A percentile compares a stretch with the other conserved stretches of the same genome.
Conservation (phyloP, 2,888 invertebrate species). For the Norana najaformis region DNA sequence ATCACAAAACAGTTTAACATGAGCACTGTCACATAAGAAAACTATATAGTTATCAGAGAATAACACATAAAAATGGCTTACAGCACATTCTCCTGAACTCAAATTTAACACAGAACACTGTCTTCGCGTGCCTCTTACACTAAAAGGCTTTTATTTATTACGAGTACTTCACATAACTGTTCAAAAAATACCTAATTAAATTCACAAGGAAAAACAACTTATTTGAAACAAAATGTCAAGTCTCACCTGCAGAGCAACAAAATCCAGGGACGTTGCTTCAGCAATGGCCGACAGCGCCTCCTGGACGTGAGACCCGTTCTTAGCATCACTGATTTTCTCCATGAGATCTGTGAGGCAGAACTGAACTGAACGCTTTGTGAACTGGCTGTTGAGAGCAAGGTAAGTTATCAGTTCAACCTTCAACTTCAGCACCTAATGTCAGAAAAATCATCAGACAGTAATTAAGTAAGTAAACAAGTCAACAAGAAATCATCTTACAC, state of each 20-base stretch:
- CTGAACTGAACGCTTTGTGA: conserved; percentile 72
- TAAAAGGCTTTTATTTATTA: neutral
- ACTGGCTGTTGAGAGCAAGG: conserved; percentile 72
- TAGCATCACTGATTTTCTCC: conserved; percentile 83
- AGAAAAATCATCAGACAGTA: neutral
- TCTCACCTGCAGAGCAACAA: conserved; percentile 70
- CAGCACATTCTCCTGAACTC: neutral
- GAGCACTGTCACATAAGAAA: neutral
- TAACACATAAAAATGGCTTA: neutral
- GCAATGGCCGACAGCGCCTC: conserved; percentile 77
- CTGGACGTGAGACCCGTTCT: conserved; percentile 73
- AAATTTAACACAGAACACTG: neutral
- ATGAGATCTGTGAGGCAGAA: conserved; percentile 78
- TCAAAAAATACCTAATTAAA: neutral
- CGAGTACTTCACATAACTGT: neutral
- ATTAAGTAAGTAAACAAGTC: no score
- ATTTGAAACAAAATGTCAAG: neutral
- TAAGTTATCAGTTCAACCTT: conserved; percentile 79
- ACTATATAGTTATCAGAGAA: neutral
- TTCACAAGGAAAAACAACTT: neutral
- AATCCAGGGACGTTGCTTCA: conserved; percentile 77
- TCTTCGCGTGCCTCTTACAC: neutral
- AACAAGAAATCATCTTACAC: no score
- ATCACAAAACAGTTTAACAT: neutral
- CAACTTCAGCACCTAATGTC: conserved; percentile 72